Evolutionary conservation across 30 jellyfish, hydroid and myxozoan species (phyloP), one percentile per base, ranked within the genome.

Genomic region (Turritopsis rubra): DNA sequence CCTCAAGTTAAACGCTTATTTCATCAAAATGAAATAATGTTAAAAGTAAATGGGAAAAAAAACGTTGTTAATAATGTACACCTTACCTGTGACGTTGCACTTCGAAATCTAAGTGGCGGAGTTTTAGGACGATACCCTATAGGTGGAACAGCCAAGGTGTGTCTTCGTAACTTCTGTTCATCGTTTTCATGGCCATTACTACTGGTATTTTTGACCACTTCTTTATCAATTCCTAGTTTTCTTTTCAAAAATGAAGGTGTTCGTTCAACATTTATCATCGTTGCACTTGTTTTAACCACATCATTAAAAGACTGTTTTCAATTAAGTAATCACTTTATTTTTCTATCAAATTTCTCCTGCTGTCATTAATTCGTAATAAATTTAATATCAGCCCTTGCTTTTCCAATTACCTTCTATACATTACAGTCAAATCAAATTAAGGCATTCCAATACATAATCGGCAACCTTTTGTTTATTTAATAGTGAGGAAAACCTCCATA

Each of bases 171-270:
- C 30, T 68, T 68, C 30, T 27, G 31, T n/a, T 68, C 77, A n/a
- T 23, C 8, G 9, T 68, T 68, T 27, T 68, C 77, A 68, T 7
- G 8, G 30, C 28, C 77, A 68, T 68, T 23, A 1, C 31, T 68
- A 27, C 30, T 68, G 77, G 30, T 68, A 68, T 19, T 27, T 41
- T 41, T 41, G 5, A 41, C 60, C 5, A 13, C 60, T 41, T 41
- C 60, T 41, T 41, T 41, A 19, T n/a, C 31, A n/a, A 27, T 9
- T 1, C 16, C 30, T 8, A 68, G 0, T 27, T 68, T 68, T 68
- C 30, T 68, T 27, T 68, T 68, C 30, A 68, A 68, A 68, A 68
- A 68, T 68, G 77, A 68, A 68, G 77, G 77, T 68, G 77, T n/a
- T 68, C 77, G 77, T 68, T 68, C 77, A n/a, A 27, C 30, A n/a